Evolutionary conservation across 2,797 vertebrate genomes (phyloP).

Genomic region (Coregonus suidteri): DNA sequence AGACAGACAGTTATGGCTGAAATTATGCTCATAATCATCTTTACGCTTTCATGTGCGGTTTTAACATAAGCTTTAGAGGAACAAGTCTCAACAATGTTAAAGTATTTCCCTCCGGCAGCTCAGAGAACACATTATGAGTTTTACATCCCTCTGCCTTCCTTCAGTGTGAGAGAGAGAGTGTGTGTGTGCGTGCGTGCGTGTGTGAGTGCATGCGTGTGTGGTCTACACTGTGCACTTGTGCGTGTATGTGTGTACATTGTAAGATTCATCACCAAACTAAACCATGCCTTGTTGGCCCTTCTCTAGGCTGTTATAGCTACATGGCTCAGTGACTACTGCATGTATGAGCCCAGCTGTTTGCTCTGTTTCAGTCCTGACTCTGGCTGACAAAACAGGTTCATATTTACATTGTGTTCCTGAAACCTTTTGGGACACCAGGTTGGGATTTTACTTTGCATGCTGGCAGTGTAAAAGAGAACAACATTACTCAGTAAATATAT

Average conservation of each 20-base stretch:
- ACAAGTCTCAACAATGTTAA: constrained; percentile 68
- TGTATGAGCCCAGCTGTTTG: constrained; percentile 33
- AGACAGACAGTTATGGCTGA: constrained; percentile 52
- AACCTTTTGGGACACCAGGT: constrained; percentile 19
- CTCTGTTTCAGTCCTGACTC: not conserved
- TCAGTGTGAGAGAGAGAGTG: not conserved
- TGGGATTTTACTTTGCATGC: not conserved
- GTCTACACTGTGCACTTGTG: not conserved
- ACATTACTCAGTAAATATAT: too few relatives aligned
- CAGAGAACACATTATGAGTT: constrained; percentile 50
- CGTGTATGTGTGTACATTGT: not conserved
- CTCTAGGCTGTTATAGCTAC: constrained; percentile 7
- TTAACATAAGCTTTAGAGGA: constrained; percentile 70
- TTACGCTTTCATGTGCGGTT: constrained; percentile 55
- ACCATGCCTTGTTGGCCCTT: not conserved
- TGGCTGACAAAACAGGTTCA: not conserved
- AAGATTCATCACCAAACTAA: not conserved
- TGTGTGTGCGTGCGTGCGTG: not conserved
- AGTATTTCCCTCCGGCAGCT: constrained; percentile 66
- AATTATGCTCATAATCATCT: constrained; percentile 62
- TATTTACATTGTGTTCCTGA: constrained; percentile 6
- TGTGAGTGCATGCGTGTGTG: not conserved
- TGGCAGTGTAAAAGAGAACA: too few relatives aligned
- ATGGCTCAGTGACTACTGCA: constrained; percentile 26
- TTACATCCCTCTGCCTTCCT: constrained; percentile 35